Evolutionary conservation across 2,113 vertebrate species (phyloP).

Genomic region (Tragelaphus strepsiceros): DNA sequence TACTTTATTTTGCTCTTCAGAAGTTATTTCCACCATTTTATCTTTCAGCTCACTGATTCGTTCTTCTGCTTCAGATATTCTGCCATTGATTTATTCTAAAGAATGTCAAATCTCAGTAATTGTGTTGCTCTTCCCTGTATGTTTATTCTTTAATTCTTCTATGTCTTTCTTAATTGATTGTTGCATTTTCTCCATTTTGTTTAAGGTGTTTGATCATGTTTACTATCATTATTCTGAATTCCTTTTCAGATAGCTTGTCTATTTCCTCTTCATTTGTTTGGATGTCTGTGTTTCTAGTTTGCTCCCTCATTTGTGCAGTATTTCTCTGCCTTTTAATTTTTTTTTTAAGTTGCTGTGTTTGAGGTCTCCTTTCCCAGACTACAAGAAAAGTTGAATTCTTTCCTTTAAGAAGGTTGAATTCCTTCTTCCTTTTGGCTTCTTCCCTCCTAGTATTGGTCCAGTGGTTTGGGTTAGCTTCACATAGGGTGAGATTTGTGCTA

Average conservation of each 20-base stretch:
- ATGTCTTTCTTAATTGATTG: not conserved
- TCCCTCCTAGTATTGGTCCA: not conserved
- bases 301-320: not conserved
- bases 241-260: not conserved
- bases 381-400: not conserved
- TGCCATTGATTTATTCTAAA: not conserved
- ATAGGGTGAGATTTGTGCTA: not conserved
- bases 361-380: not conserved
- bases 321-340: not conserved
- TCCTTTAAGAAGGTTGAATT: not conserved
- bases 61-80: not conserved
- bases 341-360: not conserved
- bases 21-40: not conserved
- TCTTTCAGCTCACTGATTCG: fast-evolving
- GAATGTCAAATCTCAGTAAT: not conserved
- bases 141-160: not conserved
- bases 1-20: not conserved
- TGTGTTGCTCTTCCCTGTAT: not conserved
- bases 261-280: not conserved
- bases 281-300: not conserved
- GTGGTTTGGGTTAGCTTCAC: not conserved
- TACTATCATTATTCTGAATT: not conserved
- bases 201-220: not conserved
- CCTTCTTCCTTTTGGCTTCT: not conserved
- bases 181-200: not conserved